These are phyloP conservation scores for Folsomia manolachei DNA, from an alignment of 2,888 invertebrate species.

Conservation along the genomic window DNA sequence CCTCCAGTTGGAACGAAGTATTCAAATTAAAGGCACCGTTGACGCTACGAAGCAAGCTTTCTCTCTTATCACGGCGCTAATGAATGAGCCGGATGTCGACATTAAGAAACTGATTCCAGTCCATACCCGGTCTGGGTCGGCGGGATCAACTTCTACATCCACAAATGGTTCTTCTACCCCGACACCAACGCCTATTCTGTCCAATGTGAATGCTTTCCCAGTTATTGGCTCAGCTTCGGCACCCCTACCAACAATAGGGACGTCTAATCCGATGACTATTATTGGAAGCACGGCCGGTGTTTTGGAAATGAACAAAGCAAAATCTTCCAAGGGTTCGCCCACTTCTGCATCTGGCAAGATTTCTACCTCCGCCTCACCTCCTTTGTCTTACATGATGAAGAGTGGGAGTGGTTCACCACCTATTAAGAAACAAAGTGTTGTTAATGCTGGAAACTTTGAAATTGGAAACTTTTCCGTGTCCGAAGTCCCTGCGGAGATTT, in stretches of 20 bases:
- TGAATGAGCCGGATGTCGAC: slow-evolving; percentile 93
- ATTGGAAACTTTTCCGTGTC: slow-evolving; percentile 18
- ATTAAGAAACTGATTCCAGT: slow-evolving; percentile 73
- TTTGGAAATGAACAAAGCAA: not conserved
- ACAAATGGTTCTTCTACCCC: slow-evolving; percentile 11
- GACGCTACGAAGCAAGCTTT: slow-evolving; percentile 93
- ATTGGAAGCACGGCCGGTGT: not conserved
- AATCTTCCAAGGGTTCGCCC: slow-evolving; percentile 22
- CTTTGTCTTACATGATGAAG: slow-evolving; percentile 19
- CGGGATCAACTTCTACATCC: not conserved
- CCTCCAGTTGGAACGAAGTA: slow-evolving; percentile 81
- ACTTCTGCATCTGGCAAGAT: slow-evolving; percentile 24
- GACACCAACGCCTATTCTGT: slow-evolving; percentile 20
- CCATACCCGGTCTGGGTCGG: not conserved
- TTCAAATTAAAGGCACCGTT: slow-evolving; percentile 89
- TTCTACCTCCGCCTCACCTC: slow-evolving; percentile 36
- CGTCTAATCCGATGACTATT: not conserved
- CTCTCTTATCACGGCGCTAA: slow-evolving; percentile 81
- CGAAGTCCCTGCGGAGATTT: slow-evolving; percentile 20
- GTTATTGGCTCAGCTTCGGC: slow-evolving; percentile 30
- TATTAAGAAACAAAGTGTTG: slow-evolving; percentile 43
- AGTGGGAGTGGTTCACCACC: slow-evolving; percentile 41
- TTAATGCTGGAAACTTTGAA: slow-evolving; percentile 11
- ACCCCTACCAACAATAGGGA: slow-evolving; percentile 6
- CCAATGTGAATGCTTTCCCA: slow-evolving; percentile 22